phyloP scores from a whole-genome alignment of 1,140 invertebrate genomes.

The Papilio machaon region DNA sequence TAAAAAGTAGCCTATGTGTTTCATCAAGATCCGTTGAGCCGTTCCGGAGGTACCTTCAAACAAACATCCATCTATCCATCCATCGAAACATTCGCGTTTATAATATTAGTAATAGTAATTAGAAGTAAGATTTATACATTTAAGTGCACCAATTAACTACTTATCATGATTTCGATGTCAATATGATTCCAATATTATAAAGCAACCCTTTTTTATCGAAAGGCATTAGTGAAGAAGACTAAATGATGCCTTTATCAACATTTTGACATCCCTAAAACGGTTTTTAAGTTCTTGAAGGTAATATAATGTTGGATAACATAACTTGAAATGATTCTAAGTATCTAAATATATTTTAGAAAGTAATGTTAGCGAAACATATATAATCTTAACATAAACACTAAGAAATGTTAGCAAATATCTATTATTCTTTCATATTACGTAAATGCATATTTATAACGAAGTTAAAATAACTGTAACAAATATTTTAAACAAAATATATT shows the following conservation, averaged over 20 bases:
- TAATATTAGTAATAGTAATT: too few species aligned
- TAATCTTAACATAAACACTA: too few species aligned
- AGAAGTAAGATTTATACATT: too few species aligned
- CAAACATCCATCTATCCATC: too few species aligned
- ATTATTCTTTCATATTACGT: too few species aligned
- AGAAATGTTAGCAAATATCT: not conserved
- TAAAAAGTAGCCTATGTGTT: too few species aligned
- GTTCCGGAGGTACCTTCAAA: too few species aligned
- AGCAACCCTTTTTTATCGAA: constrained; percentile 24
- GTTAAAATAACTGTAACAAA: constrained; percentile 60
- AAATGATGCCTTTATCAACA: not conserved
- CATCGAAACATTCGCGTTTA: too few species aligned
- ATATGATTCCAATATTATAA: not conserved
- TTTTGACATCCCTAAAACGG: not conserved
- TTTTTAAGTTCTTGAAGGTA: not conserved
- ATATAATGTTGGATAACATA: not conserved
- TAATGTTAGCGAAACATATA: not conserved
- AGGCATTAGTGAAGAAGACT: not conserved
- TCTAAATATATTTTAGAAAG: not conserved
- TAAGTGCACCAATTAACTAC: too few species aligned
- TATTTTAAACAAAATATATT: not conserved
- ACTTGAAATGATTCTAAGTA: not conserved
- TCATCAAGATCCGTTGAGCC: too few species aligned
- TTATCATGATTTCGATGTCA: not conserved
- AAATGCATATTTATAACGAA: not conserved